Percentiles rank a stretch among this genome's conserved stretches.
phyloP scores from a whole-genome alignment of 2,797 vertebrate species.

The Myripristis jacobus region DNA sequence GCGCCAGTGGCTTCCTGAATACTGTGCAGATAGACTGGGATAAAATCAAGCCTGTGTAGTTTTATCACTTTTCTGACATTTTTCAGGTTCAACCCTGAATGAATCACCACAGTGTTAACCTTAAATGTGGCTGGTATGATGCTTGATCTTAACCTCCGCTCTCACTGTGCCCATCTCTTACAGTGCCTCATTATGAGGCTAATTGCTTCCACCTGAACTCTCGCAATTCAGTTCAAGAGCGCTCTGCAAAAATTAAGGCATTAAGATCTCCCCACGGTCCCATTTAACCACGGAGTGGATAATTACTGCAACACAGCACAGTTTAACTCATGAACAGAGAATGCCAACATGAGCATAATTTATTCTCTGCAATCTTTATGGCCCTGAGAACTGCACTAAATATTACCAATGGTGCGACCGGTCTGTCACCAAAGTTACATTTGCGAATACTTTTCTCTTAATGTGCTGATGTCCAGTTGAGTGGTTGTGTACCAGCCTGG shows the following conservation, averaged over 20 bases:
- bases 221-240: not conserved
- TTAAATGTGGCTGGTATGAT: not conserved
- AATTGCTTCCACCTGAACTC: slow-evolving; percentile 49
- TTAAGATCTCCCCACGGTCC: slow-evolving; percentile 14
- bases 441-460: not conserved
- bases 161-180: not conserved
- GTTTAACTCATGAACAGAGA: not conserved
- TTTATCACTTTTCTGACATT: too few relatives aligned
- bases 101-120: too few relatives aligned
- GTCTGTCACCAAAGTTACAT: not conserved
- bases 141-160: not conserved
- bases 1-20: not conserved
- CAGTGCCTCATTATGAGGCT: slow-evolving; percentile 7
- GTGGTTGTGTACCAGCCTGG: not conserved
- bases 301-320: slow-evolving; percentile 6
- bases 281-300: slow-evolving; percentile 21
- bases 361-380: not conserved
- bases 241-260: slow-evolving; percentile 10
- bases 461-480: not conserved
- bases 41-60: too few relatives aligned
- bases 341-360: slow-evolving; percentile 2
- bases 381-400: not conserved
- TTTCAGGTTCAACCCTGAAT: too few relatives aligned
- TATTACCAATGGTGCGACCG: not conserved
- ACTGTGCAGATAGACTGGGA: not conserved